Evolutionary conservation across 2,113 vertebrate species (phyloP), one percentile per base, ranked within the genome.

Genomic region (Pseudolaguvia tuberculata): DNA sequence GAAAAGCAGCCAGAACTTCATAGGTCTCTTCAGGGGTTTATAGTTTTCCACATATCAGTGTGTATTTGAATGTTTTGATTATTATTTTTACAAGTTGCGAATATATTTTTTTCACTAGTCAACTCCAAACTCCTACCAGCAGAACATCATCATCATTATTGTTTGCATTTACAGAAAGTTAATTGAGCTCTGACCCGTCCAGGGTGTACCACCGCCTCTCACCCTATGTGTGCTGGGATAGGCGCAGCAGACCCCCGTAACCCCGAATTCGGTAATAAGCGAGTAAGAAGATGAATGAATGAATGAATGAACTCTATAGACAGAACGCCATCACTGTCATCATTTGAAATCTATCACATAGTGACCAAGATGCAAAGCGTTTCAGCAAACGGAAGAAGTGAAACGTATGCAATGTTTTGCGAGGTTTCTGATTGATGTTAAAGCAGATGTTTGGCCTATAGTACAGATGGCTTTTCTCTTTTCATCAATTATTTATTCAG

Each of bases 391-490:
- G 21, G 17, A 70, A 58, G 14, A 7, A 56, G n/a, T 56, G 18
- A 62, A 62, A 57, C 21, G 61, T 61, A 25, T 53, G n/a, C 65
- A n/a, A n/a, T n/a, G n/a, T 48, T 42, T 72, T 73, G 65, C 56
- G 45, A 25, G 35, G 21, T 58, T 42, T 66, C 45, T 68, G 79
- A 85, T 84, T 85, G 84, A 85, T 85, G 4, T 61, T 73, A 20
- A 71, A 75, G 62, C 80, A 84, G 84, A 82, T 84, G 82, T 81
- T 78, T 50, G 31, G 69, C 69, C 50, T 70, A 62, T 23, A 57
- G 50, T 81, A 82, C 82, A 84, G 84, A 85, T 84, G 84, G 84
- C 79, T 78, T 59, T 72, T 79, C 75, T 73, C 66, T 48, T 27
- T 72, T 75, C n/a, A 1, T 25, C 78, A 71, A 78, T 82, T 81